Evolutionary conservation across 2,113 vertebrate species (phyloP).

Genomic region (Rattus norvegicus): DNA sequence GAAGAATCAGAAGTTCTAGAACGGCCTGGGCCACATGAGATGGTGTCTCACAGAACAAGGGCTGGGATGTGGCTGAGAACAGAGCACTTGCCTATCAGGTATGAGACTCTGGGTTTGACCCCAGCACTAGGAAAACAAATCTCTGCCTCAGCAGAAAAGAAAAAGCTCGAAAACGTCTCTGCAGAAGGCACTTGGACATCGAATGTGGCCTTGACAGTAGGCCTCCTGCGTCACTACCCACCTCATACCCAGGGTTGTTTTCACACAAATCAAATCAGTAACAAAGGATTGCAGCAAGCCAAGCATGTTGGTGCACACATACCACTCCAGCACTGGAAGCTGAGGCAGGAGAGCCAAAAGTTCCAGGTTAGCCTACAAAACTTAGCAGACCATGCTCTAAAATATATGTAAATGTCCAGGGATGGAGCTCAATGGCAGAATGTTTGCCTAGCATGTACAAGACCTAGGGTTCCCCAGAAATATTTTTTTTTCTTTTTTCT

Average conservation of each 20-base stretch:
- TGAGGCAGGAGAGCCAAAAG: background rate
- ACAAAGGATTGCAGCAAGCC: background rate
- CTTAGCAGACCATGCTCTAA: background rate
- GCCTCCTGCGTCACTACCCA: background rate
- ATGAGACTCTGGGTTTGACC: background rate
- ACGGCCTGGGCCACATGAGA: background rate
- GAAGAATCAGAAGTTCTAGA: background rate
- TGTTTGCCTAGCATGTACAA: background rate
- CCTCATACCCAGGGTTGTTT: slow-evolving; percentile 4
- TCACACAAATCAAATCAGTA: slow-evolving; percentile 5
- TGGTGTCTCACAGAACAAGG: background rate
- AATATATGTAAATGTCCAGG: background rate
- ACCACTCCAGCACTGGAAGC: background rate
- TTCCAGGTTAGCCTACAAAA: background rate
- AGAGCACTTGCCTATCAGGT: background rate
- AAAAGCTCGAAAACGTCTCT: background rate
- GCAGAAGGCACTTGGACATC: background rate
- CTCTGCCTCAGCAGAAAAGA: background rate
- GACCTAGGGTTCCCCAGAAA: background rate
- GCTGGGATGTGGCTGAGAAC: background rate
- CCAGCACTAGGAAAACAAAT: background rate
- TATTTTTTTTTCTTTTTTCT: no score
- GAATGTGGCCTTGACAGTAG: background rate
- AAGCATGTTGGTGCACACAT: background rate
- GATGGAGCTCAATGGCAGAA: background rate